Evolutionary conservation across 2,113 vertebrate genomes (phyloP), one percentile per base, ranked within the genome.

Genomic region (Andinoacara biseriatus): DNA sequence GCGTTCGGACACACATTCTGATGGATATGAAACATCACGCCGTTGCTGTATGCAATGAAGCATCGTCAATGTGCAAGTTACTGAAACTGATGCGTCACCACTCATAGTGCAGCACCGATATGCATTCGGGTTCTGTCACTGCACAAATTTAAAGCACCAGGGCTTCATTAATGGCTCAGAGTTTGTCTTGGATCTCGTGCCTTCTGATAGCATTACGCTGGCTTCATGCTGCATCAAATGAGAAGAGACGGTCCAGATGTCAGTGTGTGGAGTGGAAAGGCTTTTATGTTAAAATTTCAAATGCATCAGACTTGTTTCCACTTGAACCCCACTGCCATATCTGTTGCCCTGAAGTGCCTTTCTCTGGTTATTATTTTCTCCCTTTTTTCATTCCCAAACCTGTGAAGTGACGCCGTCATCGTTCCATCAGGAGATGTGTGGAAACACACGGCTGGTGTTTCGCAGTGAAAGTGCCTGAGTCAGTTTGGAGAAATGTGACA

Each of bases 301-400:
- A 46, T 58, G 63, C 72, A 60, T 93, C 80, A 79, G 54, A 74
- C 49, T 43, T 54, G 65, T 58, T 78, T 74, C 78, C 76, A 85
- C 72, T 87, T 80, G 33, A 84, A 83, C 79, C 40, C 78, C 56
- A 91, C 88, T 91, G 89, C 90, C 93, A 57, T 89, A 78, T 77
- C 72, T 59, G 83, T 46, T 86, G 77, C 80, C 91, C 69, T 75
- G 4, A 94, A 95, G 95, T 96, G 94, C 94, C 94, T 94, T 87
- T 54, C 17, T 69, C 35, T 9, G 24, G 79, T 80, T 80, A 7
- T 46, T 69, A 86, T 65, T 20, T 20, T 10, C 4, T 49, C 5
- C 18, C 35, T 11, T 75, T 38, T 58, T 40, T 24, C 65, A n/a
- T 24, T 35, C 57, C 65, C 58, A 40, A 76, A 43, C 22, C 6